Evolutionary conservation across 2,797 vertebrate genomes (phyloP).

Genomic region (Lithobates pipiens): DNA sequence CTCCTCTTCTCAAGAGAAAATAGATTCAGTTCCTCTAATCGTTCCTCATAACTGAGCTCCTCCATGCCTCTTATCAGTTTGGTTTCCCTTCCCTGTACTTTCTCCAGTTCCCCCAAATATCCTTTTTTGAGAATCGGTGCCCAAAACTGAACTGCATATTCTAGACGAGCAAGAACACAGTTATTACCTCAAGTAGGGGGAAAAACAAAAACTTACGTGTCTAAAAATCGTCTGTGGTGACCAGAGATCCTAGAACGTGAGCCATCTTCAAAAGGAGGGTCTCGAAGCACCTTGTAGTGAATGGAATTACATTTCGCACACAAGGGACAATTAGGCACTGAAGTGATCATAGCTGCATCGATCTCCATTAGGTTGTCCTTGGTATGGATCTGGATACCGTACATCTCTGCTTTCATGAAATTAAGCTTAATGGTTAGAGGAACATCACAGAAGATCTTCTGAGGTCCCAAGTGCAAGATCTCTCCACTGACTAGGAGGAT

Average conservation of each 20-base stretch:
- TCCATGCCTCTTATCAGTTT: no score
- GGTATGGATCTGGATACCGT: constrained; percentile 94
- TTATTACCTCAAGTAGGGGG: background rate
- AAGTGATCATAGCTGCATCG: constrained; percentile 92
- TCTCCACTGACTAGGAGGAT: constrained; percentile 86
- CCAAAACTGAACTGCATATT: no score
- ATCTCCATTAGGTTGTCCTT: constrained; percentile 96
- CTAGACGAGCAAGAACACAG: no score
- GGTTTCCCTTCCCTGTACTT: no score
- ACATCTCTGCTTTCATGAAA: constrained; percentile 81
- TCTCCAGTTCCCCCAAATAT: no score
- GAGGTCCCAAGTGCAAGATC: constrained; percentile 91
- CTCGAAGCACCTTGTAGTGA: constrained; percentile 85
- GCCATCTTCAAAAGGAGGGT: constrained; percentile 83
- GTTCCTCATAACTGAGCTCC: no score
- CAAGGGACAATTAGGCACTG: constrained; percentile 78
- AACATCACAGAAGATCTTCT: constrained; percentile 92
- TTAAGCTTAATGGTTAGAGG: constrained; percentile 91
- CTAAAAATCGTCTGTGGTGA: constrained; percentile 84
- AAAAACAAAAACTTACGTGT: constrained; percentile 84
- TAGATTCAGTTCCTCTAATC: no score
- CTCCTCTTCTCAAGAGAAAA: no score
- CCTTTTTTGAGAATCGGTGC: no score
- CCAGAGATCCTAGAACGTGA: constrained; percentile 80
- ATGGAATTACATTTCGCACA: constrained; percentile 86